These are phyloP conservation scores for Monomorium pharaonis DNA, from an alignment of 1,140 invertebrate species.

Conservation along the genomic window DNA sequence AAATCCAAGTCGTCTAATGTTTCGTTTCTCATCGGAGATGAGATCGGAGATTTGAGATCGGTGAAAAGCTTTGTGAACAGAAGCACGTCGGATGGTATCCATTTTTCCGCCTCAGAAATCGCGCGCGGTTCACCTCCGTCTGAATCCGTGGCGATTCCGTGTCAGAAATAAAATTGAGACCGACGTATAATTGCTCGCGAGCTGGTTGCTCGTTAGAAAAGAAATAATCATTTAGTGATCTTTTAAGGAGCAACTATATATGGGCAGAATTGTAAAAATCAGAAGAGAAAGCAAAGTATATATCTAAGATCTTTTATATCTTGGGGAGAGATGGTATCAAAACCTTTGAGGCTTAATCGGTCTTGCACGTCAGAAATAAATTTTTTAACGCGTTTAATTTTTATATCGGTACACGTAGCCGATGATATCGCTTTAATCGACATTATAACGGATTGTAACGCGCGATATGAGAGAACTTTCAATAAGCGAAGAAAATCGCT, in stretches of 20 bases:
- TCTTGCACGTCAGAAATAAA: neutral
- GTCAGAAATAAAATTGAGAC: constrained; percentile 66
- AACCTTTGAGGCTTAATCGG: neutral
- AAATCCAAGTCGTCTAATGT: neutral
- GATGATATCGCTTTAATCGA: constrained; percentile 16
- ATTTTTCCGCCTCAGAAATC: constrained; percentile 42
- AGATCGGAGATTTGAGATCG: neutral
- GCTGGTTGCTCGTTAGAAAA: constrained; percentile 61
- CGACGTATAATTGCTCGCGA: constrained; percentile 64
- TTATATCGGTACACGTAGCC: neutral
- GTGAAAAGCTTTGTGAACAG: constrained; percentile 29
- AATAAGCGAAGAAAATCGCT: neutral
- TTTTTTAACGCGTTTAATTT: neutral
- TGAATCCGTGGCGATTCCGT: constrained; percentile 22
- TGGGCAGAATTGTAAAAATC: constrained; percentile 6
- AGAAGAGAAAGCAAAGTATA: constrained; percentile 47
- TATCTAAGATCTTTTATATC: neutral
- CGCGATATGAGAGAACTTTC: neutral
- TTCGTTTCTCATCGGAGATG: neutral
- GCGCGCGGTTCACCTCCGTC: neutral
- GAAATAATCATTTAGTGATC: constrained; percentile 26
- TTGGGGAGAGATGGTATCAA: constrained; percentile 23
- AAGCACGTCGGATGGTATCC: neutral
- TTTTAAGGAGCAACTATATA: neutral
- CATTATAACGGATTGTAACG: neutral